Percentiles rank a stretch among this genome's conserved stretches.
Evolutionary conservation across 2,888 invertebrate genomes (phyloP).

Genomic region (Agrotis clavis): DNA sequence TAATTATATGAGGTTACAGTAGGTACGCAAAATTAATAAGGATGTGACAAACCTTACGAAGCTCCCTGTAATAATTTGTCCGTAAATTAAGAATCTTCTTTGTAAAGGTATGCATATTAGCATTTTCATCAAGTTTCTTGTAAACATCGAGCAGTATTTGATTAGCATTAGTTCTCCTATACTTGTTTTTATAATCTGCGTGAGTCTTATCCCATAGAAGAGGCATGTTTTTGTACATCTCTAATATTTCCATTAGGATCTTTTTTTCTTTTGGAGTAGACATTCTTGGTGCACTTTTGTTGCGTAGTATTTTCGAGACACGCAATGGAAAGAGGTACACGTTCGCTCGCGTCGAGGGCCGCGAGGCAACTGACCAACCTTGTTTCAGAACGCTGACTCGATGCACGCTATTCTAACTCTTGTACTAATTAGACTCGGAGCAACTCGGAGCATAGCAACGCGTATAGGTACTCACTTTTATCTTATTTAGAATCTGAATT

Average conservation of each 20-base stretch:
- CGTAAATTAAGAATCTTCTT: constrained; percentile 45
- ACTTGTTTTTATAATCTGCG: constrained; percentile 24
- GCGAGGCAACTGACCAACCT: constrained; percentile 43
- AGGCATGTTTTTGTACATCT: constrained; percentile 36
- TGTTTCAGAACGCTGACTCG: constrained; percentile 38
- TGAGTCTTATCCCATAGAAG: constrained; percentile 32
- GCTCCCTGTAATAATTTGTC: constrained; percentile 31
- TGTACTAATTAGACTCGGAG: constrained; percentile 36
- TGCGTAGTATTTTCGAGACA: not conserved
- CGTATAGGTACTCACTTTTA: not conserved
- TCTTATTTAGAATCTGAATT: not conserved
- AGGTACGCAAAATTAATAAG: not conserved
- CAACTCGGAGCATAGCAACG: not conserved
- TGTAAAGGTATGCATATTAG: not conserved
- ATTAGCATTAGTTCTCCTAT: constrained; percentile 14
- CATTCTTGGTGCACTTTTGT: constrained; percentile 18
- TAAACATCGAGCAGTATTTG: constrained; percentile 23
- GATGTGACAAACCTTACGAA: constrained; percentile 25
- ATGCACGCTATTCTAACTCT: constrained; percentile 20
- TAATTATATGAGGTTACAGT: constrained; percentile 1
- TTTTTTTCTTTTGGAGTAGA: constrained; percentile 13
- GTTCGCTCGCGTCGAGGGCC: not conserved
- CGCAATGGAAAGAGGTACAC: not conserved
- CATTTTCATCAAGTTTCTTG: constrained; percentile 9
- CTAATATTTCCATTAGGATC: constrained; percentile 19